These are phyloP conservation scores for Macropis europaea DNA, from an alignment of 2,888 invertebrate species.

Conservation along the genomic window DNA sequence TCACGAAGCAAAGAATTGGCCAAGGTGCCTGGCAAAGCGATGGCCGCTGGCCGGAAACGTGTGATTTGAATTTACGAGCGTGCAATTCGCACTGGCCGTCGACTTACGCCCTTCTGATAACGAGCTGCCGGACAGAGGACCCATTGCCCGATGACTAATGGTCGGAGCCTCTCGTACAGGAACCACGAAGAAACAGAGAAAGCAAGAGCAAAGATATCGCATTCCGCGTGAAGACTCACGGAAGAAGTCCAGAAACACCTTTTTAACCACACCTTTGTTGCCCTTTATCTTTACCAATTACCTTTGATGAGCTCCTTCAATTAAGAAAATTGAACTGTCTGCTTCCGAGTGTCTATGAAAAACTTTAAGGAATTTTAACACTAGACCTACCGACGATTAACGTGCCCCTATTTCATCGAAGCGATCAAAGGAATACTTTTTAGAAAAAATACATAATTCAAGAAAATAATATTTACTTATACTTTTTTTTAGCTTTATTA, in stretches of 20 bases:
- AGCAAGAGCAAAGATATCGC: conserved; percentile 41
- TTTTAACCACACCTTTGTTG: neutral
- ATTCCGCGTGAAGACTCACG: conserved; percentile 48
- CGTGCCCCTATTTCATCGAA: no score
- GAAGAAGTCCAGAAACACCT: conserved; percentile 22
- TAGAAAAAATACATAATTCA: no score
- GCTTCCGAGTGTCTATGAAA: no score
- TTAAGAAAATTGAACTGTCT: no score
- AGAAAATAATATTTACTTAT: no score
- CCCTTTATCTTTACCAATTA: neutral
- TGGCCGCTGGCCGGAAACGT: conserved; percentile 46
- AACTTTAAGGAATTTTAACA: no score
- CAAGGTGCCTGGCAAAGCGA: conserved; percentile 12
- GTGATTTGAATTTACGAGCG: conserved; percentile 62
- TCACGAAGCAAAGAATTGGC: neutral
- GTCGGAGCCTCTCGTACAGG: conserved; percentile 38
- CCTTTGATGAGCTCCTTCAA: no score
- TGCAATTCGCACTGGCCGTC: conserved; percentile 50
- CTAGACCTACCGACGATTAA: no score
- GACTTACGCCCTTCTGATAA: conserved; percentile 58
- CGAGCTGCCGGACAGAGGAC: conserved; percentile 62
- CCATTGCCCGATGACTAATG: conserved; percentile 67
- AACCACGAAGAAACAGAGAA: conserved; percentile 11
- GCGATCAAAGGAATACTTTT: no score
- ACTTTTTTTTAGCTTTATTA: no score